Conservation (phyloP, 35 echinoderm and acorn worm species). For the Apostichopus californicus region DNA sequence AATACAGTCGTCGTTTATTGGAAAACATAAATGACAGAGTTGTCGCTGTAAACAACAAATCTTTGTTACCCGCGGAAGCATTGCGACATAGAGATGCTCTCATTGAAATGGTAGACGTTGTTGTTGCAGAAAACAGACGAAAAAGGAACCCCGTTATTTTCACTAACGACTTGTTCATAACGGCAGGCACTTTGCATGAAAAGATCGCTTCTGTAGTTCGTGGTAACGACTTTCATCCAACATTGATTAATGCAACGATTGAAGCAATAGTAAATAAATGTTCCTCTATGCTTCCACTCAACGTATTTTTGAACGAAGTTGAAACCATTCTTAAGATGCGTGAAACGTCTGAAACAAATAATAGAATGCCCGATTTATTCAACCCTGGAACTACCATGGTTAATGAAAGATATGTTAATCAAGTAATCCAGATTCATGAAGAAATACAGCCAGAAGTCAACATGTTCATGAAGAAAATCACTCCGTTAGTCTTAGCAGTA, state of each 20-base stretch:
- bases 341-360: neutral
- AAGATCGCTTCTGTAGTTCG: neutral
- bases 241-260: neutral
- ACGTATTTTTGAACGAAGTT: neutral
- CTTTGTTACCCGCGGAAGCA: neutral
- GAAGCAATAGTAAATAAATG: neutral
- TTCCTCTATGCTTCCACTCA: neutral
- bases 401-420: too few relatives aligned
- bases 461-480: too few relatives aligned
- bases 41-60: too few relatives aligned
- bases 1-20: too few relatives aligned
- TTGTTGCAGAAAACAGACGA: neutral
- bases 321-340: neutral
- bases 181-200: neutral
- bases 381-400: too few relatives aligned
- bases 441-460: too few relatives aligned
- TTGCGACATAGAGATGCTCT: neutral
- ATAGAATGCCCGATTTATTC: too few relatives aligned
- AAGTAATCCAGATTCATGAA: too few relatives aligned
- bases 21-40: too few relatives aligned
- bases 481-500: too few relatives aligned
- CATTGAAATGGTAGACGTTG: neutral
- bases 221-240: neutral
- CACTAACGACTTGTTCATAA: neutral
- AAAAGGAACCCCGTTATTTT: neutral